Evolutionary conservation across 2,888 invertebrate species (phyloP), one percentile per base, ranked within the genome.

Genomic region (Euclidia mi): DNA sequence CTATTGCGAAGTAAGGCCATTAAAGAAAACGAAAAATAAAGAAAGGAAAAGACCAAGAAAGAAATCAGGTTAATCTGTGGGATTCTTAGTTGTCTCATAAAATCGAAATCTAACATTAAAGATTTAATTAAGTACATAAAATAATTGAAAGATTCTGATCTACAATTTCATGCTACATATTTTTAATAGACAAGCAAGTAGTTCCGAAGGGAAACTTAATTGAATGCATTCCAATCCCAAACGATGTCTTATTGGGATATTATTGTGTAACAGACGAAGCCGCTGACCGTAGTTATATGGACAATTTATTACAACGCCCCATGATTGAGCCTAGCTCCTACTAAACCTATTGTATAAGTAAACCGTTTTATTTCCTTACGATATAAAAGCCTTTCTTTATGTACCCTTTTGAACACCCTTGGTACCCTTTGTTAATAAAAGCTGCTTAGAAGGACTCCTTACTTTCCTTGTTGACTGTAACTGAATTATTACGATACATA

Each of bases 191-290:
- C 10, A 41, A 34, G 29, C 38, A 31, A 49, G 4, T 49, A 28
- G 20, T 40, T 40, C 31, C 40, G 9, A 37, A 35, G 6, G 31
- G 42, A 29, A 55, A 50, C 47, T 68, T 68, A 71, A 62, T 65
- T 71, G 55, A 71, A 71, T 65, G 52, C 56, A 68, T 52, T 58
- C 53, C 52, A 52, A 49, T 71, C 51, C 53, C 56, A 18, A 65
- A 59, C 59, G 47, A 50, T 52, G 56, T 55, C 50, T 60, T 56
- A 68, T 58, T 67, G 57, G 67, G 47, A 32, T 47, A 68, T 59
- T 55, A 55, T 56, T 68, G 43, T 65, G 50, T 68, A 65, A 49
- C 56, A 58, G 46, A 49, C 35, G 34, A 50, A 57, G 14, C 47
- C 52, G 51, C 44, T 60, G 44, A 56, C 60, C 53, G 60, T 31